Conservation (phyloP, 2,113 vertebrate species). For the Pachyramphus minor region DNA sequence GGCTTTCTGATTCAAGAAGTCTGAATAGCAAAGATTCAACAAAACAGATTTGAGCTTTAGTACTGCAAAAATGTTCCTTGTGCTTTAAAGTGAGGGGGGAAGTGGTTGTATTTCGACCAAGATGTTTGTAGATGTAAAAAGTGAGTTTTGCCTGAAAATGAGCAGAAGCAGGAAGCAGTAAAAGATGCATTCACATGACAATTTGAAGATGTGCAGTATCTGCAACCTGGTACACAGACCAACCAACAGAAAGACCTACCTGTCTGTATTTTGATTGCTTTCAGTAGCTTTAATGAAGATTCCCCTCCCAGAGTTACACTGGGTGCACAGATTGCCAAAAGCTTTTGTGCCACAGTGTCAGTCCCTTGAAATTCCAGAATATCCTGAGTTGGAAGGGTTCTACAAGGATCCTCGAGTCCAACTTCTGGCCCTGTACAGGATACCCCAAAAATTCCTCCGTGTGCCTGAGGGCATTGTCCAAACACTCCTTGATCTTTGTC, state of each 20-base stretch:
- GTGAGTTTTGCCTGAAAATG: neutral
- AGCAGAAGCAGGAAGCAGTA: neutral
- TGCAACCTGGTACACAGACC: neutral
- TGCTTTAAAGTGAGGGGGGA: neutral
- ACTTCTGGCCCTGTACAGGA: neutral
- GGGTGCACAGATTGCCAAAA: neutral
- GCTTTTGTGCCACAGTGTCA: neutral
- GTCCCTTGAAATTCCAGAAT: neutral
- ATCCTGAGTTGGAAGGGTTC: neutral
- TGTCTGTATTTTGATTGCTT: neutral
- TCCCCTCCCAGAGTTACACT: neutral
- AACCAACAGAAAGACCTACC: neutral
- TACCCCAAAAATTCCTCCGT: neutral
- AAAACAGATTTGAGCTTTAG: neutral
- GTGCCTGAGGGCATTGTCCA: neutral
- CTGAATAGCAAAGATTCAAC: neutral
- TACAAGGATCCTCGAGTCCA: neutral
- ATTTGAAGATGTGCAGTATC: neutral
- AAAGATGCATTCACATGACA: neutral
- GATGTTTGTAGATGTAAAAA: neutral
- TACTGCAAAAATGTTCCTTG: neutral
- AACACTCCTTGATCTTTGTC: neutral
- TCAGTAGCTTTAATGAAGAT: neutral
- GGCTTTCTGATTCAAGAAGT: neutral
- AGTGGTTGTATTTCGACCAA: neutral